Conservation (phyloP, 2,113 vertebrate species). For the Megaleporinus macrocephalus region DNA sequence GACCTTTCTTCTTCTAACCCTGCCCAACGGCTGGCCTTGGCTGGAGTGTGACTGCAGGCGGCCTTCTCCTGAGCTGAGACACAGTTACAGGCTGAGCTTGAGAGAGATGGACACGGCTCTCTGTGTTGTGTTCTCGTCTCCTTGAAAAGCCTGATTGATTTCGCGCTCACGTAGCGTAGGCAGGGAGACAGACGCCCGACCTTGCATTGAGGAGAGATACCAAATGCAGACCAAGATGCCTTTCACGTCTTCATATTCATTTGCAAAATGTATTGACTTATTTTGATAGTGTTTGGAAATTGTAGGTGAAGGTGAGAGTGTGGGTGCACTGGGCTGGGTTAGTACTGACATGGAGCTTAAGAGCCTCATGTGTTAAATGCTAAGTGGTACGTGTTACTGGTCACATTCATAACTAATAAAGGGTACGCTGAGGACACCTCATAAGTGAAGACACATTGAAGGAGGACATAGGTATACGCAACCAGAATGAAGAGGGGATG, state of each 20-base stretch:
- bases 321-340: background rate
- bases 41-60: slow-evolving; percentile 14
- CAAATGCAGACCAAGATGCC: slow-evolving; percentile 37
- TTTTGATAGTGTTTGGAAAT: slow-evolving; percentile 57
- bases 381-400: slow-evolving; percentile 28
- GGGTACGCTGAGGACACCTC: slow-evolving; percentile 21
- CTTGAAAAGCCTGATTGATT: slow-evolving; percentile 60
- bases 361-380: slow-evolving; percentile 39
- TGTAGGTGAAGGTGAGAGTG: slow-evolving; percentile 40
- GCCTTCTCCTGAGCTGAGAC: slow-evolving; percentile 20
- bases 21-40: slow-evolving; percentile 24
- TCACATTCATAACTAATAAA: slow-evolving; percentile 41
- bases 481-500: slow-evolving; percentile 32
- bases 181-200: slow-evolving; percentile 52
- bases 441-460: slow-evolving; percentile 38
- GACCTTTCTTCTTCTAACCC: slow-evolving; percentile 70
- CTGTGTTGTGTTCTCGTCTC: slow-evolving; percentile 46
- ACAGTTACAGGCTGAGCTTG: slow-evolving; percentile 12
- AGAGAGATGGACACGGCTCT: slow-evolving; percentile 40
- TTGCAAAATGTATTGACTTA: slow-evolving; percentile 42
- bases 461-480: slow-evolving; percentile 23
- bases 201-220: slow-evolving; percentile 53
- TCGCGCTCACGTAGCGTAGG: slow-evolving; percentile 54
- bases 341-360: slow-evolving; percentile 40
- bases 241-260: slow-evolving; percentile 48